Conservation (phyloP, 2,797 vertebrate species). For the Sebastes diploproa region DNA sequence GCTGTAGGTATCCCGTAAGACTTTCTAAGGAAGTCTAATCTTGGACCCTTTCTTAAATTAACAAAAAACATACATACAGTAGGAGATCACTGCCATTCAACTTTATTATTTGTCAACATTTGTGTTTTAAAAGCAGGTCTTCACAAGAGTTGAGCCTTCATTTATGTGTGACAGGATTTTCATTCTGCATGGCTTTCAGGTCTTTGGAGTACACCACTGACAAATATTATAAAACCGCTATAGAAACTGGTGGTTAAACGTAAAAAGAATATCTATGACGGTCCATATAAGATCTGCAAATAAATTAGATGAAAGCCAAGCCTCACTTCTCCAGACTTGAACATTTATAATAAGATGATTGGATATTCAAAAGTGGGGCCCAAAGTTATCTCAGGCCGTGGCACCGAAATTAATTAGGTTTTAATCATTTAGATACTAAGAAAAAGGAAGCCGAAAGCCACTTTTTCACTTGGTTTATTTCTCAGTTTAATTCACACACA, state of each 20-base stretch:
- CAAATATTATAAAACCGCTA: not conserved
- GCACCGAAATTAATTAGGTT: constrained; percentile 32
- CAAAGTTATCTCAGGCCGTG: constrained; percentile 29
- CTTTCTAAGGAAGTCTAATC: not conserved
- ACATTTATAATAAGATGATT: constrained; percentile 11
- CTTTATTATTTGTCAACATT: not conserved
- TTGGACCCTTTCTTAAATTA: not conserved
- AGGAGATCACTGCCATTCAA: not conserved
- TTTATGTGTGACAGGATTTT: not conserved
- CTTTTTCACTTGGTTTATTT: constrained; percentile 30
- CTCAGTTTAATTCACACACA: constrained; percentile 6
- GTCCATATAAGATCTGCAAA: constrained; percentile 9
- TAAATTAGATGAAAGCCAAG: constrained; percentile 17
- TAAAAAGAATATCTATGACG: not conserved
- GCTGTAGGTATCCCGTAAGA: not conserved
- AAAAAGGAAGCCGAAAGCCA: constrained; percentile 5
- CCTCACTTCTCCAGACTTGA: not conserved
- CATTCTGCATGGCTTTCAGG: not conserved
- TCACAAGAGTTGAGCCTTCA: not conserved
- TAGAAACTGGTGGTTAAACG: constrained; percentile 1
- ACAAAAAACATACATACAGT: not conserved
- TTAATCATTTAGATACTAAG: constrained; percentile 38
- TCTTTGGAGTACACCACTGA: not conserved
- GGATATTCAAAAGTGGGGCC: constrained; percentile 24
- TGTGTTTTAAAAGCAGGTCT: not conserved